Percentiles rank a stretch among this genome's conserved stretches.
phyloP scores from a whole-genome alignment of 2,797 vertebrate species.

The Lepus townsendii region DNA sequence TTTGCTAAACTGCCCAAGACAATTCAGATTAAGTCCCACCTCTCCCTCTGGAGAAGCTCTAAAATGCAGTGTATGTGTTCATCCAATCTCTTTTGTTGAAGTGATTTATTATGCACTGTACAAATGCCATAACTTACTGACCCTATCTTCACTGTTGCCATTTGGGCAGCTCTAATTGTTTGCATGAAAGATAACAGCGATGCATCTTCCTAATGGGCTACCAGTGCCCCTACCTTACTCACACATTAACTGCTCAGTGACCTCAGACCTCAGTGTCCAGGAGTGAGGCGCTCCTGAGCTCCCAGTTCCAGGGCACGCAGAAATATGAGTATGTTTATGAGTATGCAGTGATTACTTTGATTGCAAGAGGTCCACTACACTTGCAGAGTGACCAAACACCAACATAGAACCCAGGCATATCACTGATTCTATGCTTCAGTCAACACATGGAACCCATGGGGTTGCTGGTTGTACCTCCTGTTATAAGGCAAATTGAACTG shows the following conservation, averaged over 20 bases:
- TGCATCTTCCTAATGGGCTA: not conserved
- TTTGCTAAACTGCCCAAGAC: not conserved
- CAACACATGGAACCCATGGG: not conserved
- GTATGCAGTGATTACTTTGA: not conserved
- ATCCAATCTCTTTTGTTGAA: not conserved
- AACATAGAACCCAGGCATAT: not conserved
- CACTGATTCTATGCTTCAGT: not conserved
- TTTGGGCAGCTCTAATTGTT: not conserved
- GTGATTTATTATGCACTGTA: not conserved
- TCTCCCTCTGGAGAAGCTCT: not conserved
- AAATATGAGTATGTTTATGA: not conserved
- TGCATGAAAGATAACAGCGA: not conserved
- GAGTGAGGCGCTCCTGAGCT: not conserved
- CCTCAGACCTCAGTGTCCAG: rapidly evolving
- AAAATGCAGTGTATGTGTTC: not conserved
- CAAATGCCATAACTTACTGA: not conserved
- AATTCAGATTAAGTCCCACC: not conserved
- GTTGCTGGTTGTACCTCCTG: not conserved
- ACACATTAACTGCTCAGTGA: rapidly evolving
- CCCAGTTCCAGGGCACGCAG: not conserved
- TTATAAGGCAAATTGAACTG: not conserved
- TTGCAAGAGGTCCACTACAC: not conserved
- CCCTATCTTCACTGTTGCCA: not conserved
- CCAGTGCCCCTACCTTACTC: not conserved
- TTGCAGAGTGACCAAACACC: not conserved